A percentile compares a stretch with the other conserved stretches of the same genome.
phyloP scores from a whole-genome alignment of 1,140 invertebrate species.

The Polypedilum pembai region DNA sequence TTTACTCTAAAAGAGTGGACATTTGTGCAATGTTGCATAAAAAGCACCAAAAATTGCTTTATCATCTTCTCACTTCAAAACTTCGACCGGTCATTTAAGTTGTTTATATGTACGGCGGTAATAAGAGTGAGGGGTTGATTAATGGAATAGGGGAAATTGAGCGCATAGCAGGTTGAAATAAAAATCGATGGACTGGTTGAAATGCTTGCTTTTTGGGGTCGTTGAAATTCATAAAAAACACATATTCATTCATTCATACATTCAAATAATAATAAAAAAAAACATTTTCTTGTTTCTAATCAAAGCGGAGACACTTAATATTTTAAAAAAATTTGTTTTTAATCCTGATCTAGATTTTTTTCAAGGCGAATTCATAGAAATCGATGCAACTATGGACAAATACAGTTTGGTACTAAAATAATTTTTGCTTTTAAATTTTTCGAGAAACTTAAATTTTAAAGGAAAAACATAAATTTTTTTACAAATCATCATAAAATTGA shows the following conservation, averaged over 20 bases:
- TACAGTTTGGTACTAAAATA: too few species aligned
- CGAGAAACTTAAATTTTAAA: too few species aligned
- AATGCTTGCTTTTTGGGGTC: conserved; percentile 1
- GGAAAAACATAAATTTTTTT: too few species aligned
- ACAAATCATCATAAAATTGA: too few species aligned
- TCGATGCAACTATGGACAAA: too few species aligned
- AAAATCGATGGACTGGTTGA: background rate
- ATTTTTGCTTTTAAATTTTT: too few species aligned
- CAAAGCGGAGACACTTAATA: too few species aligned
- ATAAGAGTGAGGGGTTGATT: background rate
- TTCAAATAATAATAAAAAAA: background rate
- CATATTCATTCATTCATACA: background rate
- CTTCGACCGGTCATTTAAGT: background rate
- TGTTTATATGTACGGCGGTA: background rate
- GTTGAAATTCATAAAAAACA: conserved; percentile 1
- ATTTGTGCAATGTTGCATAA: conserved; percentile 26
- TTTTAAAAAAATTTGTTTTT: too few species aligned
- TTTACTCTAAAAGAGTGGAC: background rate
- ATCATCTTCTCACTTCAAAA: conserved; percentile 1
- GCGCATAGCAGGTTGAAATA: background rate
- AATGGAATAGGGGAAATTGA: too few species aligned
- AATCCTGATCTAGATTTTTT: too few species aligned
- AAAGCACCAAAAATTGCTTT: background rate
- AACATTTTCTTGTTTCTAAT: background rate
- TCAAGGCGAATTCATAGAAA: too few species aligned